Evolutionary conservation across 2,113 vertebrate genomes (phyloP).

Genomic region (Psophia crepitans): DNA sequence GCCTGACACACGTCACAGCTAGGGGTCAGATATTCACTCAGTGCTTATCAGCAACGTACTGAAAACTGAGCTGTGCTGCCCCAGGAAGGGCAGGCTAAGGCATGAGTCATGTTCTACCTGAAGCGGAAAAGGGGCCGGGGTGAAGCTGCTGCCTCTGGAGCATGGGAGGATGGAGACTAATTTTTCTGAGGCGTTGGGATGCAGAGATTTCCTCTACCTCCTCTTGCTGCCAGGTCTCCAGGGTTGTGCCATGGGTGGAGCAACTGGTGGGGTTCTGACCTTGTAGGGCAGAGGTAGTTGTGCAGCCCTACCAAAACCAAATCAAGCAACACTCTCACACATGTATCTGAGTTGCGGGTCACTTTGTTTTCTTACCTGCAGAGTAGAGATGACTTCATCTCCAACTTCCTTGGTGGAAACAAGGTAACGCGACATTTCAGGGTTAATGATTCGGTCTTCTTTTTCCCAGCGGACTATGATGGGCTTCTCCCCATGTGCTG

Average conservation of each 20-base stretch:
- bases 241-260: rapidly evolving
- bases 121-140: neutral
- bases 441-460: conserved; percentile 96
- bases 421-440: conserved; percentile 93
- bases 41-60: neutral
- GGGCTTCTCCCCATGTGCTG: conserved; percentile 94
- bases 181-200: neutral
- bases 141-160: neutral
- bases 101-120: neutral
- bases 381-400: conserved; percentile 92
- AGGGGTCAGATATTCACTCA: neutral
- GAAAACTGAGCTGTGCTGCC: neutral
- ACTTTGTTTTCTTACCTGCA: conserved; percentile 79
- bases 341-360: neutral
- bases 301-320: neutral
- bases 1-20: neutral
- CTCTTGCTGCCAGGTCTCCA: neutral
- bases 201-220: neutral
- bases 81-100: neutral
- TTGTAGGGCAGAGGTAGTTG: neutral
- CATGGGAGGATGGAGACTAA: neutral
- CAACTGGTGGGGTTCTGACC: neutral
- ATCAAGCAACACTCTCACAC: neutral
- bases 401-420: conserved; percentile 93
- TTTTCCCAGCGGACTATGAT: conserved; percentile 99